Base-by-base conservation (phyloP, 2,888 invertebrate genomes). In the Drosophila borborema region DNA sequence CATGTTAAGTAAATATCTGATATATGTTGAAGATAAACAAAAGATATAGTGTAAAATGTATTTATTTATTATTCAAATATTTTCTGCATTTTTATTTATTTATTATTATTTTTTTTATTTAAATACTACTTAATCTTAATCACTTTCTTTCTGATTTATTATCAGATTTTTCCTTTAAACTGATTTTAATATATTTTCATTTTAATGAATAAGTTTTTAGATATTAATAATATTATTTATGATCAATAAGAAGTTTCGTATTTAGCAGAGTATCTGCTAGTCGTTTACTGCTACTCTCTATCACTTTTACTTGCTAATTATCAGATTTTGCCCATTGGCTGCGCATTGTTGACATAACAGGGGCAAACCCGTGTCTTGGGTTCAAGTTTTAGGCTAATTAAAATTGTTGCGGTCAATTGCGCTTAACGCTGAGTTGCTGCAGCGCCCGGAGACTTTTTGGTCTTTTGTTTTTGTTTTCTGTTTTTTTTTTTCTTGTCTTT, bases 321-420 rank as follows among this genome's bases (percentile, higher is more conserved):
- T 66, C 55, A 36, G 31, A 49, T 77, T 65, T 68, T 40, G 40
- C 28, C 43, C 41, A 43, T 69, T 56, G 65, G 23, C 45, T 64
- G 23, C 49, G 31, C 46, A 18, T 49, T 56, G 67, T 74, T 64
- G 65, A 76, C 76, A 80, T 66, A 20, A 20, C 20, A n/a, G n/a
- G n/a, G n/a, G n/a, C n/a, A n/a, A n/a, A n/a, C n/a, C n/a, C n/a
- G n/a, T n/a, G n/a, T n/a, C n/a, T n/a, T 28, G 66, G 54, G 55
- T 43, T 75, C 51, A 65, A 53, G 55, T 73, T 53, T 80, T 65
- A 58, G 65, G 49, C 67, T 75, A 79, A 82, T 82, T 81, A 69
- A 79, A 82, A 73, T 71, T 65, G 66, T 64, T 83, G 67, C 73
- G 83, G 72, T 82, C 81, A 81, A 83, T 74, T 81, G 74, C 59